These are phyloP conservation scores for Hippocampus guttulatus DNA, from an alignment of 2,113 vertebrate genomes.

Conservation along the genomic window DNA sequence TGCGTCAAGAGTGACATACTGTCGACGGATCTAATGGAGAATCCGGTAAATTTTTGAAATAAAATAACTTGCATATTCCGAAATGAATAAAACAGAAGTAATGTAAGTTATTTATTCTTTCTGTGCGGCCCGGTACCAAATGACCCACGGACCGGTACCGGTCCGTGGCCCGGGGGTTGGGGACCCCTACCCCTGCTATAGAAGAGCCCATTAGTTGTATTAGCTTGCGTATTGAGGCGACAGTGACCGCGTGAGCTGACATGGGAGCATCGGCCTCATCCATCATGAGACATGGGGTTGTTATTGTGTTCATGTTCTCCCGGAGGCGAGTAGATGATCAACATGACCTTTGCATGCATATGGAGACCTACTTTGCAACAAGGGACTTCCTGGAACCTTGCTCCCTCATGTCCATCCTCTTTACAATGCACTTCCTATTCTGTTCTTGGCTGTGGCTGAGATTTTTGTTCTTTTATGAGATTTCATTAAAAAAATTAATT, in stretches of 20 bases:
- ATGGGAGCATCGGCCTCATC: slow-evolving; percentile 46
- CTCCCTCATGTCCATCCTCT: slow-evolving; percentile 43
- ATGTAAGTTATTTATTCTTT: too few species aligned
- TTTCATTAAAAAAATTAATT: not conserved
- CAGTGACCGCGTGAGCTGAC: slow-evolving; percentile 49
- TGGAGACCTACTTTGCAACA: slow-evolving; percentile 41
- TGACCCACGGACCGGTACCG: too few species aligned
- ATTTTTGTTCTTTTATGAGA: not conserved
- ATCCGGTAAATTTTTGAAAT: too few species aligned
- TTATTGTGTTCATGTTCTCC: slow-evolving; percentile 56
- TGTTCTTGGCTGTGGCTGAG: slow-evolving; percentile 11
- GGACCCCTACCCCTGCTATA: not conserved
- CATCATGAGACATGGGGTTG: slow-evolving; percentile 54
- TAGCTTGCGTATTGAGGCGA: slow-evolving; percentile 36
- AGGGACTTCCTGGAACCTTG: slow-evolving; percentile 33
- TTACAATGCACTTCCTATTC: slow-evolving; percentile 15
- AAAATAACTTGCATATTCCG: too few species aligned
- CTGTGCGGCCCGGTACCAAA: too few species aligned
- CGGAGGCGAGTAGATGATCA: slow-evolving; percentile 50
- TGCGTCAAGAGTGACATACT: too few species aligned
- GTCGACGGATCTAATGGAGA: too few species aligned
- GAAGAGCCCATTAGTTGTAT: slow-evolving; percentile 63
- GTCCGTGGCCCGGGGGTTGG: too few species aligned
- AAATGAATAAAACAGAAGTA: too few species aligned
- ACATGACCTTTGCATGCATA: slow-evolving; percentile 47